phyloP scores from a whole-genome alignment of 2,113 vertebrate species.

The Galeopterus variegatus region DNA sequence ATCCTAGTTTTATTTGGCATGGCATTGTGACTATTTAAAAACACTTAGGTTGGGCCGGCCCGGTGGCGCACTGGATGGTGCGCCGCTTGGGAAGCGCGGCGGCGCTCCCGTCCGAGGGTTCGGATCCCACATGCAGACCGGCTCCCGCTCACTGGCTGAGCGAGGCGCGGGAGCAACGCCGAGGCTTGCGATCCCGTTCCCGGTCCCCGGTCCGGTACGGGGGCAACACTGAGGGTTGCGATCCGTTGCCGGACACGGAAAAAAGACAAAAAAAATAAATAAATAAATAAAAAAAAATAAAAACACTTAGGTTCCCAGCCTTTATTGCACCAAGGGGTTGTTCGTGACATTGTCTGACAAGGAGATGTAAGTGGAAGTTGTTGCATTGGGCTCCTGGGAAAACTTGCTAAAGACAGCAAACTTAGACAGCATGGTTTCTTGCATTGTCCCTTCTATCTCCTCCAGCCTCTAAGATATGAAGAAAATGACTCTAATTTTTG shows the following conservation, averaged over 20 bases:
- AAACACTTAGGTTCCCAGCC: not conserved
- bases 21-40: not conserved
- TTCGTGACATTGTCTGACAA: not conserved
- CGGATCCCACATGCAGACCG: no score
- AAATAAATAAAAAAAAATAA: no score
- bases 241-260: no score
- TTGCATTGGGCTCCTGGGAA: not conserved
- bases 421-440: not conserved
- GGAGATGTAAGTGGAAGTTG: not conserved
- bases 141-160: no score
- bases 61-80: no score
- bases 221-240: no score
- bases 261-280: no score
- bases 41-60: conserved; percentile 2
- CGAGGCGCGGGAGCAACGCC: no score
- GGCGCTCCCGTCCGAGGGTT: no score
- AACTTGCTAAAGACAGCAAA: not conserved
- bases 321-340: not conserved
- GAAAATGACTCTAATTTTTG: conserved; percentile 6
- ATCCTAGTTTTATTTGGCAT: conserved; percentile 1
- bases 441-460: not conserved
- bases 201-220: no score
- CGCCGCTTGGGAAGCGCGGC: no score
- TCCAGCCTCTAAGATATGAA: not conserved
- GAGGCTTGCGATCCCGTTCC: no score